Evolutionary conservation across 2,113 vertebrate genomes (phyloP), one percentile per base, ranked within the genome.

Genomic region (Plestiodon gilberti): DNA sequence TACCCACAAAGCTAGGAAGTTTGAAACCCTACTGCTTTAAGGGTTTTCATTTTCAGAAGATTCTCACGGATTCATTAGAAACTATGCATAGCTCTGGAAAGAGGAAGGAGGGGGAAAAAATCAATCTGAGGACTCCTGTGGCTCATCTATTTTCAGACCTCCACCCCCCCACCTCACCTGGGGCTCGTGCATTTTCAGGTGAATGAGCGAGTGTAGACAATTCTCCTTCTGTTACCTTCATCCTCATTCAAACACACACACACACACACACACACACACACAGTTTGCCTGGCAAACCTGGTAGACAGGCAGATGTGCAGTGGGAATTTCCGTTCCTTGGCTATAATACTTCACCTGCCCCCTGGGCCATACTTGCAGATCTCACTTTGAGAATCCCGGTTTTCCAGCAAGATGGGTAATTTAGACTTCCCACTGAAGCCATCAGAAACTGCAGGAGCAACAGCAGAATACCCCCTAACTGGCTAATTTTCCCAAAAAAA

Each of bases 241-340:
- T 20, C 33, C 64, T 52, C 35, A 40, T 33, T 22, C 35, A 70
- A 13, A 40, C 35, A 22, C 18, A 23, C 30, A 69, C 30, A 69
- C 25, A 69, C 38, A 33, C 35, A 52, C 61, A 59, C 33, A 40
- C 75, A 23, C 4, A 3, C 25, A 23, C 17, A 81, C 38, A 81
- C n/a, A 78, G 48, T 70, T 78, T 69, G 38, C 33, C 52, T 69
- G 35, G 38, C 25, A 73, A 86, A 62, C 55, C 18, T 62, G 71
- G 38, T 2, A 80, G 20, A 22, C 35, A 65, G 78, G 82, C 55
- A 80, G 38, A 73, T 48, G 30, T 79, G 30, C 57, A 61, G 3
- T 18, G 67, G 30, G 65, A 80, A 33, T 79, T 80, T 78, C 61
- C 78, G 67, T 43, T 93, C 67, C 86, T 73, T 78, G 73, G 57